phyloP scores from a whole-genome alignment of 2,797 vertebrate species.

The Toxotes lorentzi region DNA sequence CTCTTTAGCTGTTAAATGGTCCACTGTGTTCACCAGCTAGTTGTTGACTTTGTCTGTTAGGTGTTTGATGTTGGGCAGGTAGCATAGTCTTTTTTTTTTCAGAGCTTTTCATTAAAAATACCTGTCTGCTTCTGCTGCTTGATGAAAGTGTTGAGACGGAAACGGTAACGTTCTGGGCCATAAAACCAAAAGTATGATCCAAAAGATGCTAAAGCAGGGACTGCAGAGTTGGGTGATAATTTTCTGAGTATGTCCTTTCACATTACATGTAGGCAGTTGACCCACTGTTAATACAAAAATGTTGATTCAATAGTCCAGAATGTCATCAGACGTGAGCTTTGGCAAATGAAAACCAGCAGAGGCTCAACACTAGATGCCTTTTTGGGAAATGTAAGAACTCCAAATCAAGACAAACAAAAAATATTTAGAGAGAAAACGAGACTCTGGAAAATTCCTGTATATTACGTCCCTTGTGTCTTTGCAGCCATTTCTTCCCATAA shows the following conservation, averaged over 20 bases:
- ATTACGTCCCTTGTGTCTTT: conserved; percentile 32
- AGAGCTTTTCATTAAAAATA: too few species aligned
- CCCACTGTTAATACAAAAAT: too few species aligned
- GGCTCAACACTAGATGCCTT: background rate
- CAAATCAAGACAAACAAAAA: conserved; percentile 1
- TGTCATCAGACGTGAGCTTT: background rate
- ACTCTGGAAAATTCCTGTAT: conserved; percentile 19
- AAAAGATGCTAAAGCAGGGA: background rate
- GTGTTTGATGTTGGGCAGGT: background rate
- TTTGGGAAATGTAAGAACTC: background rate
- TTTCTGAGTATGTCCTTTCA: background rate
- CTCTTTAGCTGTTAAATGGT: background rate
- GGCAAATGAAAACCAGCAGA: background rate
- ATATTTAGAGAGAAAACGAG: conserved; percentile 28
- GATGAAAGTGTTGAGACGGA: background rate
- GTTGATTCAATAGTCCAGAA: too few species aligned
- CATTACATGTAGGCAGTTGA: too few species aligned
- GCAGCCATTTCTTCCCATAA: conserved; percentile 1
- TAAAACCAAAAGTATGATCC: background rate
- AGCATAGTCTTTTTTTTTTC: too few species aligned
- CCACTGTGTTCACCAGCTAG: background rate
- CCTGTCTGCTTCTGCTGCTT: background rate
- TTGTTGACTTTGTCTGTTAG: background rate
- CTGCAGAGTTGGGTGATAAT: background rate
- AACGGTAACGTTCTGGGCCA: background rate